Base-by-base conservation (phyloP, 2,797 vertebrate genomes). In the Orestias chungarensis region DNA sequence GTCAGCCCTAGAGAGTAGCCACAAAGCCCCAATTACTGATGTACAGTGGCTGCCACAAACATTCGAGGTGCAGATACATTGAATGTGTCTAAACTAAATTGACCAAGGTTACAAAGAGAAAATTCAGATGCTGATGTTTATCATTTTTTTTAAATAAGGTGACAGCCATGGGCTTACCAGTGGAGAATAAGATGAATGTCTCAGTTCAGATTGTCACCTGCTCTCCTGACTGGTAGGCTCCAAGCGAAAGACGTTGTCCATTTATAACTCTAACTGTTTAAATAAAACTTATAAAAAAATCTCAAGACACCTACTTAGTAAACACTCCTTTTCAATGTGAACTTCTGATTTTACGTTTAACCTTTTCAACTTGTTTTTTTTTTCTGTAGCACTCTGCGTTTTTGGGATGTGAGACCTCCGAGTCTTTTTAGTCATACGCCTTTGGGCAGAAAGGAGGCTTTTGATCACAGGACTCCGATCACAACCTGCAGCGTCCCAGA, bases 341-440 rank as follows among this genome's bases (percentile, higher is more conserved):
- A 50, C 33, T 6, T 71, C 14, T 35, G 23, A 29, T 15, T 70
- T 23, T 20, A 27, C 15, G 50, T 44, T 68, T 44, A 7, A 31
- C 27, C 64, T 29, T 70, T 7, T 54, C 3, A 3, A 7, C 77
- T 66, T 59, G 44, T 86, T n/a, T 81, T 86, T n/a, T 81, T 38
- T n/a, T 29, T 73, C 9, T 64, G 72, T 64, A 96, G 98, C 77
- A 89, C 92, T 57, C 11, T 98, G 74, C 91, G 95, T 81, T 96
- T 99, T 93, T 99, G 98, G 98, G 95, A 96, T 81, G 88, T 98
- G 80, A 94, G 97, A 81, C 42, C 73, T 31, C 88, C 86, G 0
- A 94, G 87, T 79, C 6, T 17, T 23, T 6, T 29, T 29, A 52
- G 43, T 43, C 77, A 86, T 27, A 27, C 73, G 42, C 71, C 80